Conservation (phyloP, 2,888 invertebrate species). For the Colletes collaris region DNA sequence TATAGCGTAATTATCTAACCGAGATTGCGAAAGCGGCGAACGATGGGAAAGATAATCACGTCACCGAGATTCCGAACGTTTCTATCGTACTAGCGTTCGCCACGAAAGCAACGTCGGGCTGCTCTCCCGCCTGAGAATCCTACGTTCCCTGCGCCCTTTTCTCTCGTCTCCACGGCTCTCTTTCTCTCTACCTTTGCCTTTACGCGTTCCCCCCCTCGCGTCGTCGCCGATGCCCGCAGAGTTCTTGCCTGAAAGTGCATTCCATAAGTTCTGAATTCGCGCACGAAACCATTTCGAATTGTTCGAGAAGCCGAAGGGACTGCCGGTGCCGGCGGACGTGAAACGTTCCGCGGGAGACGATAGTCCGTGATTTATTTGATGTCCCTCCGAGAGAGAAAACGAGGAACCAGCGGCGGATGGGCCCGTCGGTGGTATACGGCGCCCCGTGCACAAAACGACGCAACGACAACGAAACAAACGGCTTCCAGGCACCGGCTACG, state of each 20-base stretch:
- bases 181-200: background rate
- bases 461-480: conserved; percentile 60
- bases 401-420: conserved; percentile 49
- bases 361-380: conserved; percentile 67
- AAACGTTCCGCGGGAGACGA: conserved; percentile 58
- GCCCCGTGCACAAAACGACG: conserved; percentile 56
- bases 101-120: conserved; percentile 31
- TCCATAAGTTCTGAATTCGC: conserved; percentile 66
- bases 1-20: conserved; percentile 67
- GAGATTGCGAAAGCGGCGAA: conserved; percentile 63
- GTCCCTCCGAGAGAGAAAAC: conserved; percentile 56
- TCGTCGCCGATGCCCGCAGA: background rate
- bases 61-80: conserved; percentile 70
- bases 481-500: conserved; percentile 55
- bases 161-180: background rate
- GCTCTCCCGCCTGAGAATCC: conserved; percentile 45
- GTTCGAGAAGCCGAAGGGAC: conserved; percentile 43
- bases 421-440: conserved; percentile 55
- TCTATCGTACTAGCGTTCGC: conserved; percentile 58
- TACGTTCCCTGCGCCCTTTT: conserved; percentile 4
- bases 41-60: conserved; percentile 69
- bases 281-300: conserved; percentile 58
- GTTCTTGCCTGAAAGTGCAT: conserved; percentile 56
- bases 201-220: background rate
- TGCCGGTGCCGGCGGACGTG: conserved; percentile 28